Conservation (phyloP, 2,888 invertebrate genomes). For the Lithosia quadra region DNA sequence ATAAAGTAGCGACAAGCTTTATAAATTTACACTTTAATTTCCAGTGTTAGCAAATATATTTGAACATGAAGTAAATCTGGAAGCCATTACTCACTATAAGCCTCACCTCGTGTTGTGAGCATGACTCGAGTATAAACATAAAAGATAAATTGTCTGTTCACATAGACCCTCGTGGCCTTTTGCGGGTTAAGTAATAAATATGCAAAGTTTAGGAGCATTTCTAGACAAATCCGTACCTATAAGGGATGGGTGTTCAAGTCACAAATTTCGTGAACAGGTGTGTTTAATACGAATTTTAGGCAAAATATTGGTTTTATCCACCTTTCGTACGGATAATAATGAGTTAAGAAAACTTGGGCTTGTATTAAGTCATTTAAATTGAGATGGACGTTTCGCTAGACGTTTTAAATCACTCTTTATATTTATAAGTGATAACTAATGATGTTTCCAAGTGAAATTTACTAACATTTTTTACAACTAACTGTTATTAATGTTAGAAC, state of each 20-base stretch:
- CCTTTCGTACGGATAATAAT: slow-evolving; percentile 46
- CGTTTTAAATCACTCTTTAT: slow-evolving; percentile 24
- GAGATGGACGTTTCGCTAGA: slow-evolving; percentile 17
- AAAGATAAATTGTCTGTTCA: slow-evolving; percentile 60
- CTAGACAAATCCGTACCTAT: slow-evolving; percentile 76
- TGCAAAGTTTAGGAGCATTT: slow-evolving; percentile 78
- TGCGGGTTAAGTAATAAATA: slow-evolving; percentile 76
- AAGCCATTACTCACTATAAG: slow-evolving; percentile 62
- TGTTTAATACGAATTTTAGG: slow-evolving; percentile 76
- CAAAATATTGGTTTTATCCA: slow-evolving; percentile 66
- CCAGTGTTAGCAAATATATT: slow-evolving; percentile 54
- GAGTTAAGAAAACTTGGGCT: slow-evolving; percentile 41
- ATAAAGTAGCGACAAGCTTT: slow-evolving; percentile 43
- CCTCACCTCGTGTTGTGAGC: slow-evolving; percentile 56
- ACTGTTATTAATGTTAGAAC: slow-evolving; percentile 25
- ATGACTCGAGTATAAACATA: slow-evolving; percentile 56
- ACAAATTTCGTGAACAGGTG: slow-evolving; percentile 75
- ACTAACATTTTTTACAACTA: slow-evolving; percentile 28
- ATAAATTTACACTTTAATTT: slow-evolving; percentile 54
- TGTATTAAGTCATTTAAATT: slow-evolving; percentile 37
- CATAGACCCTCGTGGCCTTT: slow-evolving; percentile 57
- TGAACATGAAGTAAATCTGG: slow-evolving; percentile 53
- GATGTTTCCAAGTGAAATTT: slow-evolving; percentile 27
- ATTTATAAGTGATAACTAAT: slow-evolving; percentile 30
- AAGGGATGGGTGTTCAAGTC: slow-evolving; percentile 69